phyloP scores from a whole-genome alignment of 2,113 vertebrate genomes.

The Fulica atra region DNA sequence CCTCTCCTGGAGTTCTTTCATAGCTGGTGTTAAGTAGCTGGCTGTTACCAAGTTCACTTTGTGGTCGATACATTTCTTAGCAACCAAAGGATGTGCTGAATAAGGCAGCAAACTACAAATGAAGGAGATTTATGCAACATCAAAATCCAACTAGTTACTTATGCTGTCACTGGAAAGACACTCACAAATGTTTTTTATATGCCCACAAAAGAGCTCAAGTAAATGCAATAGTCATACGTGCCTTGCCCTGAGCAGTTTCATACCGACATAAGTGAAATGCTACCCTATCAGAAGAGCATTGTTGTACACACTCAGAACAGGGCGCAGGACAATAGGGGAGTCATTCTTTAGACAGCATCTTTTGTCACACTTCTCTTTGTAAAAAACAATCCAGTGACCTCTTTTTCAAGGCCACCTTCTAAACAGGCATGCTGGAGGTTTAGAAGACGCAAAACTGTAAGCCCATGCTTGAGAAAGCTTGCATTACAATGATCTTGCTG shows the following conservation, averaged over 20 bases:
- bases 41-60: constrained; percentile 95
- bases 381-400: neutral
- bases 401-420: neutral
- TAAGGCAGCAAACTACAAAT: constrained; percentile 88
- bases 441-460: constrained; percentile 1
- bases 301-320: neutral
- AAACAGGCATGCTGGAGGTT: neutral
- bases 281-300: neutral
- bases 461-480: neutral
- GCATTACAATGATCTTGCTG: neutral
- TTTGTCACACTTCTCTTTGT: neutral
- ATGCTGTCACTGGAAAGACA: neutral
- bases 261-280: neutral
- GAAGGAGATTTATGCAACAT: neutral
- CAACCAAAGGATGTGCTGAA: constrained; percentile 85
- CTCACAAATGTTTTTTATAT: neutral
- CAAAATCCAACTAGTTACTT: constrained; percentile 2
- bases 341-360: neutral
- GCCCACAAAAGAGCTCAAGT: neutral
- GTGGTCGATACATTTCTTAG: constrained; percentile 88
- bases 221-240: neutral
- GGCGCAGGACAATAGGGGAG: neutral
- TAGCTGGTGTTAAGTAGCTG: constrained; percentile 91
- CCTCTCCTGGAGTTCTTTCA: constrained; percentile 91
- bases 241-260: neutral